These are phyloP conservation scores for Vandiemenella viatica DNA, from an alignment of 2,888 invertebrate species.

Conservation along the genomic window DNA sequence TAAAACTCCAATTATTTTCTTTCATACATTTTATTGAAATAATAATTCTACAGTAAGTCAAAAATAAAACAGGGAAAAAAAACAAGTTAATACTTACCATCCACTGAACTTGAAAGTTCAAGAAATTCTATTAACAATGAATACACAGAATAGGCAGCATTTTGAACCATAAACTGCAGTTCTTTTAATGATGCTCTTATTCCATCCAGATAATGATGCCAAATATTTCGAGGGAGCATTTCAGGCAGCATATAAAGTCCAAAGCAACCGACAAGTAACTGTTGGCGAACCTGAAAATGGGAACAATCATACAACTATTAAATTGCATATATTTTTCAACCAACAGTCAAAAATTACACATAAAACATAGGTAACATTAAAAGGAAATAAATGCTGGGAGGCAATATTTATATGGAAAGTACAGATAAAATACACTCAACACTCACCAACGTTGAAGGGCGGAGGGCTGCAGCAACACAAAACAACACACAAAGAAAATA, in stretches of 20 bases:
- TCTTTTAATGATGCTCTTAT: slow-evolving; percentile 34
- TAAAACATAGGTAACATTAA: background rate
- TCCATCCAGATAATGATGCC: slow-evolving; percentile 40
- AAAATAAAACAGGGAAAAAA: background rate
- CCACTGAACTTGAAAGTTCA: slow-evolving; percentile 11
- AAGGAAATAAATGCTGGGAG: no score
- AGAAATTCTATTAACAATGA: slow-evolving; percentile 34
- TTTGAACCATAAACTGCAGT: slow-evolving; percentile 35
- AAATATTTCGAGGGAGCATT: slow-evolving; percentile 7
- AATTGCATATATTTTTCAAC: background rate
- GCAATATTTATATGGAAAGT: no score
- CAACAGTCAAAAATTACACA: background rate
- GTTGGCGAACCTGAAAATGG: slow-evolving; percentile 26
- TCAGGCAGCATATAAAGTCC: slow-evolving; percentile 23
- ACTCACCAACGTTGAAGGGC: no score
- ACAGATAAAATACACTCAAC: no score
- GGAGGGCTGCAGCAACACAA: no score
- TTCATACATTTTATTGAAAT: background rate
- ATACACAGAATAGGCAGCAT: slow-evolving; percentile 37
- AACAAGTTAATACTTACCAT: background rate
- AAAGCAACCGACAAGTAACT: slow-evolving; percentile 33
- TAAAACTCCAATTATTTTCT: background rate
- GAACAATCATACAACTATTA: no score
- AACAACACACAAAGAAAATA: no score
- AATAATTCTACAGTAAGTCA: no score